Base-by-base conservation (phyloP, 2,113 vertebrate genomes). In the Aldabrachelys gigantea region DNA sequence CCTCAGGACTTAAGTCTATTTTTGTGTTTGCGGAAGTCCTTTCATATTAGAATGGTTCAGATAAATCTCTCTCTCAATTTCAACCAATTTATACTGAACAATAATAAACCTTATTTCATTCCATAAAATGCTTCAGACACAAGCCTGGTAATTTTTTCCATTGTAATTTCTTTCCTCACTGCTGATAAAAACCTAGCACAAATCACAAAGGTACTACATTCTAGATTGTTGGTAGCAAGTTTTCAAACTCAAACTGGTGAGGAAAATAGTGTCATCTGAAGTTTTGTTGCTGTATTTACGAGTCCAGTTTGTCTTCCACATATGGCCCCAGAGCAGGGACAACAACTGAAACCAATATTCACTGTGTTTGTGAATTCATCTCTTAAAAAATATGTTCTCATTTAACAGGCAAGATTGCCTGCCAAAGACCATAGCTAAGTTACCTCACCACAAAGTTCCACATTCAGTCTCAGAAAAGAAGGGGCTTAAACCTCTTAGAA, bases 1-100 rank as follows among this genome's bases (percentile, higher is more conserved):
- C 92, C 97, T 96, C 69, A 88, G 90, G 82, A 91, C 91, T 94
- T 96, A 95, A 92, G 96, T 89, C 76, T 96, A 25, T 82, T 97
- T 97, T 54, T 94, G 69, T 89, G 84, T 94, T 85, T 97, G 84
- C 80, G 82, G 88, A 94, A 95, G 88, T 82, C 29, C 95, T 53
- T 88, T 5, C 27, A 95, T 93, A 94, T 89, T 86, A 90, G 78
- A 97, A 89, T 3, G 14, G 52, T 79, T 97, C 6, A 79, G 72
- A 82, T 93, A 97, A 96, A 90, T 93, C 31, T 72, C 88, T 85
- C 59, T 31, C 54, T 85, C 0, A 4, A 41, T 59, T 52, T 92
- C 84, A 95, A 82, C 1, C 86, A 11, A 1, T 96, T 91, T 93
- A 72, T 92, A 91, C 88, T 89, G 79, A 94, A 89, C 56, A 89